Base-by-base conservation (phyloP, 2,113 vertebrate genomes). In the Antennarius striatus region DNA sequence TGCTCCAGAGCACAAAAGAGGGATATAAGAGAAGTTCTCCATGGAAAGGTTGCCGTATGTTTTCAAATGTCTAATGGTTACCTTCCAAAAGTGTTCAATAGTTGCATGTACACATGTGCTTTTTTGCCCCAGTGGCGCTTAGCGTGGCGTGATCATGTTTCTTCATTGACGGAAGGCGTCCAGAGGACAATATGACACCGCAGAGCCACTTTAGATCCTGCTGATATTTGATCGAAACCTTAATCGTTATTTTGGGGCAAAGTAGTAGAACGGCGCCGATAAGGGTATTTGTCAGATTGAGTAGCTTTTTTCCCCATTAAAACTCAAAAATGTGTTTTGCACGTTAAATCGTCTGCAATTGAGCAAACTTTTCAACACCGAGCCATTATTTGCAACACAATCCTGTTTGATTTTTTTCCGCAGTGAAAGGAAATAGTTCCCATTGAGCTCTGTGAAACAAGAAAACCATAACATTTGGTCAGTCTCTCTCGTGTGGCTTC, bases 381-480 rank as follows among this genome's bases (percentile, higher is more conserved):
- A 65, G 82, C 75, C 17, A 72, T 88, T 70, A 79, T 88, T 89
- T 83, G 82, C 83, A 88, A 89, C 78, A 63, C 73, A 69, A 90
- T 68, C 85, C 83, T 51, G 52, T 88, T 87, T 85, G 83, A 86
- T 82, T 84, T 77, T 74, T 67, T 60, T 50, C 49, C 15, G 57
- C 65, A 60, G 73, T 75, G 81, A 86, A 87, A 87, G 79, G 58
- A 58, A 80, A 88, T 75, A 36, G 67, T 79, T 89, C 80, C 68
- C 81, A 73, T 16, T 80, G 83, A 86, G 83, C 81, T 73, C 73
- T 80, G 83, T 83, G 76, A 86, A 81, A 85, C 61, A 65, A 61
- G 50, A 13, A 84, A 91, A 89, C 86, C 85, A 92, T 85, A 89
- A 89, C 90, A 89, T 89, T 85, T 75, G 75, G 82, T 86, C 84